Evolutionary conservation across 2,797 vertebrate genomes (phyloP).

Genomic region (Microtus californicus): DNA sequence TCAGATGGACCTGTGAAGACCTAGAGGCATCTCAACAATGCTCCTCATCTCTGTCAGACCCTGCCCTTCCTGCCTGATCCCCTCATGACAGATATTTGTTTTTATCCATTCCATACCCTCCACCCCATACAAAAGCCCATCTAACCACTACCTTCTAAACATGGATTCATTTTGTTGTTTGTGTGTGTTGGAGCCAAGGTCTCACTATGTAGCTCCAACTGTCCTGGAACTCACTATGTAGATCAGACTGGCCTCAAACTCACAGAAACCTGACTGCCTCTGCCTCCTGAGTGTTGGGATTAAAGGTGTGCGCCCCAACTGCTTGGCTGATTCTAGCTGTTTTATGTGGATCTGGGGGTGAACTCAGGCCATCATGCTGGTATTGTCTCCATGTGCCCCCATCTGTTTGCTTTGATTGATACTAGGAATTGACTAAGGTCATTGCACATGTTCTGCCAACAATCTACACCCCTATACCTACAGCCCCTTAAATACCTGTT

Average conservation of each 20-base stretch:
- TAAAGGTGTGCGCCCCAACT: neutral
- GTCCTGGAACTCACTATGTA: neutral
- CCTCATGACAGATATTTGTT: neutral
- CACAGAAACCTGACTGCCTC: neutral
- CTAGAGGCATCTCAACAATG: neutral
- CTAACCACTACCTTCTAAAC: neutral
- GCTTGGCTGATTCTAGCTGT: neutral
- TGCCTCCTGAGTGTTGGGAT: neutral
- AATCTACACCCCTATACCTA: neutral
- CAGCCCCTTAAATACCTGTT: neutral
- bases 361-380: neutral
- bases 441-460: neutral
- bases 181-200: neutral
- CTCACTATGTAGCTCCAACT: neutral
- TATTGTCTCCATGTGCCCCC: no score
- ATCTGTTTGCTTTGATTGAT: neutral
- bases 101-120: neutral
- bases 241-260: neutral
- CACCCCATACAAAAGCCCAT: no score
- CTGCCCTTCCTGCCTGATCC: neutral
- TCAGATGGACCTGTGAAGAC: neutral
- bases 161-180: neutral
- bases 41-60: neutral
- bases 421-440: neutral
- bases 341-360: neutral